phyloP scores from a whole-genome alignment of 2,888 invertebrate species.

The Philereme vetulata region DNA sequence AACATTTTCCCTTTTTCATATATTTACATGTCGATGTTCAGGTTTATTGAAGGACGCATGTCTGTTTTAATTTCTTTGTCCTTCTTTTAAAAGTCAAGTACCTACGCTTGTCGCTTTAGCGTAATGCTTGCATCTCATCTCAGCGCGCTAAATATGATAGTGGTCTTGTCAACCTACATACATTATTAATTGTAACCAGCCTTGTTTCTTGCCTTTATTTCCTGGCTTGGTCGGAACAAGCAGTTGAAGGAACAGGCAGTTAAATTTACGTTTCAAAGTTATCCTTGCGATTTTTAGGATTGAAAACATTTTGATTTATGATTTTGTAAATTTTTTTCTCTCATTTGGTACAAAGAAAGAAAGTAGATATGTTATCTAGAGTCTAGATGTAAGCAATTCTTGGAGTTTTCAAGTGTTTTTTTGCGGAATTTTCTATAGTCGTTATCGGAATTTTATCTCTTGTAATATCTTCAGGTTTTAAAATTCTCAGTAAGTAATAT shows the following conservation, averaged over 20 bases:
- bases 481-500: no score
- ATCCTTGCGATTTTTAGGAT: no score
- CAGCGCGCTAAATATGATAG: neutral
- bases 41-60: conserved; percentile 41
- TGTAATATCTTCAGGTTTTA: neutral
- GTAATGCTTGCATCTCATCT: neutral
- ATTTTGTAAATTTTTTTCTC: no score
- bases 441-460: conserved; percentile 5
- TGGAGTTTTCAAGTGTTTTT: neutral
- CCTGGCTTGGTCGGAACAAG: no score
- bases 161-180: neutral
- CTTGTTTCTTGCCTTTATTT: no score
- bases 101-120: neutral
- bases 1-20: conserved; percentile 66
- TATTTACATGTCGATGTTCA: conserved; percentile 61
- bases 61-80: conserved; percentile 1
- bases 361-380: no score
- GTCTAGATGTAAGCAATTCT: neutral
- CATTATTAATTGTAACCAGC: no score
- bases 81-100: conserved; percentile 1
- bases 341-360: no score
- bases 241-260: no score
- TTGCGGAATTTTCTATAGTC: no score
- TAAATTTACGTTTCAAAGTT: no score
- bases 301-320: no score